A percentile compares a stretch with the other conserved stretches of the same genome.
Conservation (phyloP, 1,140 invertebrate species). For the Drosophila nebulosa region DNA sequence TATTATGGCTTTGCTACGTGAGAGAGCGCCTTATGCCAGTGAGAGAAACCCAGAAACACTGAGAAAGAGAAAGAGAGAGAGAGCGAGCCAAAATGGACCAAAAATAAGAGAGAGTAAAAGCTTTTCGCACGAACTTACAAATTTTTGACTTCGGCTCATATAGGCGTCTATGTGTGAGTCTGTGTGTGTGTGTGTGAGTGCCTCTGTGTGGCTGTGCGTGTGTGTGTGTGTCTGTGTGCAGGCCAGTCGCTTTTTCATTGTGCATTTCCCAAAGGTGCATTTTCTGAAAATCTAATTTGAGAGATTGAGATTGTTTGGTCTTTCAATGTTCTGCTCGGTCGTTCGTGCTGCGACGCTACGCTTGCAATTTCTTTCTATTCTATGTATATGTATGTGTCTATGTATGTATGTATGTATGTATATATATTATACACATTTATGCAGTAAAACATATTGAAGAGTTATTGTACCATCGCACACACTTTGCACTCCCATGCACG, state of each 20-base stretch:
- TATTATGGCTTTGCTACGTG: slow-evolving; percentile 61
- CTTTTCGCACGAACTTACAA: neutral
- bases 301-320: slow-evolving; percentile 80
- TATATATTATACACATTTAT: slow-evolving; percentile 37
- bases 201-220: too few relatives aligned
- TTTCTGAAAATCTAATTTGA: slow-evolving; percentile 81
- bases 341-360: slow-evolving; percentile 71
- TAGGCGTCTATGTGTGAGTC: neutral
- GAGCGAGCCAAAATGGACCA: neutral
- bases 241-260: slow-evolving; percentile 71
- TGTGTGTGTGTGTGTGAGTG: neutral
- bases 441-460: slow-evolving; percentile 65
- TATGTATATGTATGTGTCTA: slow-evolving; percentile 5
- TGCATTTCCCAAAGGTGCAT: slow-evolving; percentile 80
- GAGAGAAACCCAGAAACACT: neutral
- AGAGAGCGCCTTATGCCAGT: slow-evolving; percentile 10
- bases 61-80: neutral
- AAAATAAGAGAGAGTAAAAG: slow-evolving; percentile 11
- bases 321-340: slow-evolving; percentile 70
- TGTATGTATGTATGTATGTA: neutral
- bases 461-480: slow-evolving; percentile 61
- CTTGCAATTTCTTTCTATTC: slow-evolving; percentile 50
- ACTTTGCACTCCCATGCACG: slow-evolving; percentile 32
- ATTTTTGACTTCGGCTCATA: neutral
- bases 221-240: slow-evolving; percentile 30